Evolutionary conservation across 2,113 vertebrate genomes (phyloP).

Genomic region (Phalacrocorax carbo): DNA sequence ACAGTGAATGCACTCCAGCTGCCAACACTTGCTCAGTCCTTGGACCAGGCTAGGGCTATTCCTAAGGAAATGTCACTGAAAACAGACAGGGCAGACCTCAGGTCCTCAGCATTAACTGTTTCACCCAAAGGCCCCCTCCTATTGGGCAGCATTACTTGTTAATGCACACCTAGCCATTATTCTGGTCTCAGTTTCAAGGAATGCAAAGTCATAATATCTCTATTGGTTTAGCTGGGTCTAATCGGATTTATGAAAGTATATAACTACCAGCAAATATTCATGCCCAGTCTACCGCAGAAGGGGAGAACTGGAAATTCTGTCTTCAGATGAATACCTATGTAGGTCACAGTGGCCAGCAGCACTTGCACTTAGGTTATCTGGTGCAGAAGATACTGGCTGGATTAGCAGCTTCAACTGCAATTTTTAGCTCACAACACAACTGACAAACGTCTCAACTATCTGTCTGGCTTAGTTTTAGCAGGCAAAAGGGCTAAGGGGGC

Average conservation of each 20-base stretch:
- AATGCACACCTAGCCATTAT: not conserved
- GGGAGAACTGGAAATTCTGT: not conserved
- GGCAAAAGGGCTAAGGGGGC: not conserved
- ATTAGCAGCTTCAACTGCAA: not conserved
- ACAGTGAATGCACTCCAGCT: not conserved
- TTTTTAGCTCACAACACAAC: not conserved
- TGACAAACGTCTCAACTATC: not conserved
- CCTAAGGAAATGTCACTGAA: not conserved
- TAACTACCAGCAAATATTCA: not conserved
- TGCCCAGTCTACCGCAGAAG: accelerated
- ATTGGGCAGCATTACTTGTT: not conserved
- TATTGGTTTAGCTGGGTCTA: not conserved
- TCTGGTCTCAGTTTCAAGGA: not conserved
- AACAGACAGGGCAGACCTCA: not conserved
- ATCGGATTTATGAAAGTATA: not conserved
- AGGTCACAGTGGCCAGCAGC: not conserved
- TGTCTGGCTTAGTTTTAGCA: not conserved
- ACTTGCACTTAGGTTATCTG: not conserved
- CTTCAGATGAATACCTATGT: not conserved
- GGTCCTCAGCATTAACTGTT: not conserved
- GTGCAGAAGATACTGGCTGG: not conserved
- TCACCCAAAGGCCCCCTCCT: not conserved
- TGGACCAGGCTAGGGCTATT: not conserved
- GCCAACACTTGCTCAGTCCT: not conserved
- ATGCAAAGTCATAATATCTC: not conserved